phyloP scores from a whole-genome alignment of 2,888 invertebrate genomes.

The Ischnura elegans region DNA sequence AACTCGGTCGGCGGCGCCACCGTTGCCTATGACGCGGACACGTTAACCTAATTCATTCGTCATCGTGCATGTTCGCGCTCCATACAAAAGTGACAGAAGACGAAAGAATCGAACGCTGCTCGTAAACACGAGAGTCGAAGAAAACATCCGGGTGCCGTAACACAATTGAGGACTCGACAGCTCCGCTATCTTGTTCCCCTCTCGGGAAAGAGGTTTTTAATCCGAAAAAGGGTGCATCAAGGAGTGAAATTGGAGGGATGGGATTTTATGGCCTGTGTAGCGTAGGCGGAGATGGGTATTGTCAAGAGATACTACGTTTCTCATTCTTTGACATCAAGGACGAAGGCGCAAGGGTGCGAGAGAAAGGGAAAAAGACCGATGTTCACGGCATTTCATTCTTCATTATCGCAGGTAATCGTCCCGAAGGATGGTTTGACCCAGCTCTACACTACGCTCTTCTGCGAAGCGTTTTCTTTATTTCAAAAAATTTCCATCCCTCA shows the following conservation, averaged over 20 bases:
- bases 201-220: neutral
- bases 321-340: no score
- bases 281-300: neutral
- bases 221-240: neutral
- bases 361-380: no score
- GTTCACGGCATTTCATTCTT: no score
- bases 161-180: neutral
- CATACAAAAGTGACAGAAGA: neutral
- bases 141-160: conserved; percentile 43
- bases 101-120: conserved; percentile 9
- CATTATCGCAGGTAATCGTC: no score
- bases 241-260: neutral
- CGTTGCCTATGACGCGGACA: neutral
- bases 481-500: no score
- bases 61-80: conserved; percentile 5
- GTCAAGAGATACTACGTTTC: no score
- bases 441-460: no score
- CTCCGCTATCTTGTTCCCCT: conserved; percentile 20
- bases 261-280: neutral
- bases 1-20: neutral
- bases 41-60: conserved; percentile 22
- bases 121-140: conserved; percentile 44
- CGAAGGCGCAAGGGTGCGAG: no score
- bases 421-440: no score
- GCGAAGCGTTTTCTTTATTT: no score